These are phyloP conservation scores for Trypoxylon attenuatum DNA, from an alignment of 2,888 invertebrate genomes.

Conservation along the genomic window DNA sequence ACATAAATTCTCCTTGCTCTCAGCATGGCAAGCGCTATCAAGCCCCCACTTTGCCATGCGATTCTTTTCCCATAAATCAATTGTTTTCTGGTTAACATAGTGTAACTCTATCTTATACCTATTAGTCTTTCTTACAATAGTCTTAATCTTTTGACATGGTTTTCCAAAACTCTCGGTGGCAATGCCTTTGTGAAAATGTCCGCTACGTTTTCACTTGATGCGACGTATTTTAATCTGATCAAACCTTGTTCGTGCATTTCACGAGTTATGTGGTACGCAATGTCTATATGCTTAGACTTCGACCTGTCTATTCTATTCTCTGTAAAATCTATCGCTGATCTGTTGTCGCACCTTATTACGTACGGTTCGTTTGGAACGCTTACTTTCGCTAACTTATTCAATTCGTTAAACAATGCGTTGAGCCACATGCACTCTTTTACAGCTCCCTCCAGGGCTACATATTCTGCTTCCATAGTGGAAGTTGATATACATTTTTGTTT, in stretches of 20 bases:
- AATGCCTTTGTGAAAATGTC: conserved; percentile 5
- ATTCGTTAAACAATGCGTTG: conserved; percentile 2
- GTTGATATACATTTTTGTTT: neutral
- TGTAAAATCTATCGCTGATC: conserved; percentile 2
- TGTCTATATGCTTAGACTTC: conserved; percentile 7
- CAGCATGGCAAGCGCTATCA: no score
- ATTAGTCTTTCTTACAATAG: no score
- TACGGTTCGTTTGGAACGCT: neutral
- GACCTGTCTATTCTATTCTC: neutral
- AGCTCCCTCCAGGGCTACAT: neutral
- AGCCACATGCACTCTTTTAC: conserved; percentile 3
- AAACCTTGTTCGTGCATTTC: neutral
- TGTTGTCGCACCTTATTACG: conserved; percentile 6
- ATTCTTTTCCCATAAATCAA: no score
- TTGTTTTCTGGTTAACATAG: no score
- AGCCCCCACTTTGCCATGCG: no score
- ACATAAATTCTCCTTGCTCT: no score
- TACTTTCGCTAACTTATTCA: neutral
- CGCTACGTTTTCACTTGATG: neutral
- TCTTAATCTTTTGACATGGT: no score
- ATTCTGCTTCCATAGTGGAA: conserved; percentile 10
- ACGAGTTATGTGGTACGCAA: neutral
- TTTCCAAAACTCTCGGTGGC: no score
- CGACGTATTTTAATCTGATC: neutral
- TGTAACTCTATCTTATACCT: no score